Evolutionary conservation across 2,797 vertebrate species (phyloP).

Genomic region (Gambelia wislizenii): DNA sequence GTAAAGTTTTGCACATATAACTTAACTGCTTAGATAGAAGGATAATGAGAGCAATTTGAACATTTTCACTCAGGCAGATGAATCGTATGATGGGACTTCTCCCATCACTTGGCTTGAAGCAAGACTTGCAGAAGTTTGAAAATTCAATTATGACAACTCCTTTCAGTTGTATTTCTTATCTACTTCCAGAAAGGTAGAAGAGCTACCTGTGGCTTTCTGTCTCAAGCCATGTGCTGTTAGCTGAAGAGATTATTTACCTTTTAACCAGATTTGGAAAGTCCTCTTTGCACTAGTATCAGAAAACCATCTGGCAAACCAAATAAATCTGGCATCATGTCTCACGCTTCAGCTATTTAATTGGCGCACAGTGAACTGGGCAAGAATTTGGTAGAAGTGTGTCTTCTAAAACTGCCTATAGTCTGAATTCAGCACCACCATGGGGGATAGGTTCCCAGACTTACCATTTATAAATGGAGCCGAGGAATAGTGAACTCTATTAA

Average conservation of each 20-base stretch:
- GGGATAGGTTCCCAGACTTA: too few species aligned
- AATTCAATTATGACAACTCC: not conserved
- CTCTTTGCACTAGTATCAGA: too few species aligned
- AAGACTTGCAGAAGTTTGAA: not conserved
- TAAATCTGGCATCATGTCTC: too few species aligned
- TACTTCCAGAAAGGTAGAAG: not conserved
- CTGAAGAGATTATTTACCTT: not conserved
- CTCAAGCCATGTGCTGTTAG: not conserved
- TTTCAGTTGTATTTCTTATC: not conserved
- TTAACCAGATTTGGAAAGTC: too few species aligned
- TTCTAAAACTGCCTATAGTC: not conserved
- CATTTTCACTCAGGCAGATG: not conserved
- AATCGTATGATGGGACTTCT: not conserved
- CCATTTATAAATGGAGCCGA: too few species aligned
- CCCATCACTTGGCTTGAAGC: not conserved
- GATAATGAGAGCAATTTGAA: not conserved
- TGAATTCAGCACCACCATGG: not conserved
- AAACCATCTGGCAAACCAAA: too few species aligned
- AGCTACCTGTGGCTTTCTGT: not conserved
- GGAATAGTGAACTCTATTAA: too few species aligned
- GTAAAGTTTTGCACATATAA: not conserved
- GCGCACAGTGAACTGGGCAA: too few species aligned
- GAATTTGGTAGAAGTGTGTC: not conserved
- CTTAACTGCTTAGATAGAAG: not conserved
- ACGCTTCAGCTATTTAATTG: too few species aligned